Conservation (phyloP, 2,888 invertebrate genomes). For the Phyllotreta striolata region DNA sequence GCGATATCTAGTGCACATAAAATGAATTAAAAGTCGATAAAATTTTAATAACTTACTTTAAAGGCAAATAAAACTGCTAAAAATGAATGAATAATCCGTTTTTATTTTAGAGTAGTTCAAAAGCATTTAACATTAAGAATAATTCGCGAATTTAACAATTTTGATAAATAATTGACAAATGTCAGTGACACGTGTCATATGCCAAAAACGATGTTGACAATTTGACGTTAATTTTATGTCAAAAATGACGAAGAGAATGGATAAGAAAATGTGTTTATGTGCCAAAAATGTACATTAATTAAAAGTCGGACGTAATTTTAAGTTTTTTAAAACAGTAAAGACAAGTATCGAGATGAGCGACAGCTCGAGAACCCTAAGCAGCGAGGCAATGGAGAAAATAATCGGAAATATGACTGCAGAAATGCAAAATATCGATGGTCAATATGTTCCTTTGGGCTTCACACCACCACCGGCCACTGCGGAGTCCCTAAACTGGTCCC, state of each 20-base stretch:
- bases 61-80: no score
- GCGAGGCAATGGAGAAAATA: conserved; percentile 65
- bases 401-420: conserved; percentile 69
- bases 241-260: conserved; percentile 38
- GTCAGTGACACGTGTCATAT: conserved; percentile 12
- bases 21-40: no score
- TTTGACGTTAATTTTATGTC: conserved; percentile 34
- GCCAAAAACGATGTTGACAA: neutral
- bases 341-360: conserved; percentile 52
- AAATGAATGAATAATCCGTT: no score
- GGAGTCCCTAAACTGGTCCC: conserved; percentile 50
- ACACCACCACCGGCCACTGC: conserved; percentile 52
- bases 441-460: conserved; percentile 66
- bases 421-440: conserved; percentile 66
- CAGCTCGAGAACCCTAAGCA: conserved; percentile 51
- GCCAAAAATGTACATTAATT: conserved; percentile 45
- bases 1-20: no score
- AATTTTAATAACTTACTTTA: no score
- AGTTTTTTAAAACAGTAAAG: conserved; percentile 17
- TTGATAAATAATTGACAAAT: neutral
- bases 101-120: no score
- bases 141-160: no score
- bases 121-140: no score
- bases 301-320: conserved; percentile 36
- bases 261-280: conserved; percentile 47